Evolutionary conservation across 1,140 invertebrate species (phyloP).

Genomic region (Belonocnema kinseyi): DNA sequence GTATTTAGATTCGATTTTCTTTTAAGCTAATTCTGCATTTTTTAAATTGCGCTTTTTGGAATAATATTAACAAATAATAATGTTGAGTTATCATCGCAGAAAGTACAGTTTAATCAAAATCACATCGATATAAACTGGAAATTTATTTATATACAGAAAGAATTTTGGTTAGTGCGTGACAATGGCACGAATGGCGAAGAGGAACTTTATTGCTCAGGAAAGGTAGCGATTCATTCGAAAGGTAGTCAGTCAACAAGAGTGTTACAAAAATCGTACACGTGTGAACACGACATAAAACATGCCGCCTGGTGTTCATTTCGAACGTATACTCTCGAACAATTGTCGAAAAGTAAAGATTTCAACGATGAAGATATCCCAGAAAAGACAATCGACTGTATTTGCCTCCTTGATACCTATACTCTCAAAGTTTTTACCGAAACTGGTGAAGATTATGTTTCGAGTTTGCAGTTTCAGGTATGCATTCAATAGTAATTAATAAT

Average conservation of each 20-base stretch:
- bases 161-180: conserved; percentile 84
- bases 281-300: conserved; percentile 87
- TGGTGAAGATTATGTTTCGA: conserved; percentile 88
- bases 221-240: conserved; percentile 88
- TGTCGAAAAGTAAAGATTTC: conserved; percentile 58
- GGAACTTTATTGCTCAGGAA: conserved; percentile 91
- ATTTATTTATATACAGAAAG: conserved; percentile 66
- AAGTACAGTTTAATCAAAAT: not conserved
- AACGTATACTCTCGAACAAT: conserved; percentile 76
- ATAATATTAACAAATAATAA: no score
- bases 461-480: conserved; percentile 89
- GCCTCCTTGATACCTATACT: conserved; percentile 85
- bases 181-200: conserved; percentile 80
- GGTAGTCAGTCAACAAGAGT: conserved; percentile 72
- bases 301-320: conserved; percentile 88
- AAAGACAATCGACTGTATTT: conserved; percentile 78
- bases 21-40: no score
- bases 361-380: conserved; percentile 59
- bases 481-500: conserved; percentile 38
- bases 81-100: no score
- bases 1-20: no score
- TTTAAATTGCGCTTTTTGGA: no score
- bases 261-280: conserved; percentile 83
- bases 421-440: conserved; percentile 87
- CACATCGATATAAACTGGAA: conserved; percentile 28